These are phyloP conservation scores for Heliconius cydno DNA, from an alignment of 2,888 invertebrate species.

Conservation along the genomic window DNA sequence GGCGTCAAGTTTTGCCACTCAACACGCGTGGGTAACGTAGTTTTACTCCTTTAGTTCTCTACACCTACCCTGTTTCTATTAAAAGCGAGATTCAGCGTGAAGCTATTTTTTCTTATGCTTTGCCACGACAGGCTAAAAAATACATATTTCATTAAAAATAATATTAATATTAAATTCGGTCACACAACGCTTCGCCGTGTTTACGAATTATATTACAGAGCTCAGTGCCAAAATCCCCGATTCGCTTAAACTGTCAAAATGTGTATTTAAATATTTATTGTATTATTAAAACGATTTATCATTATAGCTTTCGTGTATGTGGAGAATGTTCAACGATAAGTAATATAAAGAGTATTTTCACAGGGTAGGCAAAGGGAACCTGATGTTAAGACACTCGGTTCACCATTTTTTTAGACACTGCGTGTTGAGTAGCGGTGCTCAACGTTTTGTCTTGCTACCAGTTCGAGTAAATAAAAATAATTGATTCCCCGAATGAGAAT, in stretches of 20 bases:
- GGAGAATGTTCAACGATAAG: neutral
- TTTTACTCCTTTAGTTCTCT: neutral
- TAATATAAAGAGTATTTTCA: too few relatives aligned
- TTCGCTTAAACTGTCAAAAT: constrained; percentile 38
- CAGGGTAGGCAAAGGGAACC: too few relatives aligned
- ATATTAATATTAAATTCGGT: constrained; percentile 26
- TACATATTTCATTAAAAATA: neutral
- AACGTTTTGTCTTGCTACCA: neutral
- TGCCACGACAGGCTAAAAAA: neutral
- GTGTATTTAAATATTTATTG: constrained; percentile 34
- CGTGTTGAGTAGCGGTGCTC: too few relatives aligned
- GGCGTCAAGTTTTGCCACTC: neutral
- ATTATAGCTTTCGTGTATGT: constrained; percentile 2
- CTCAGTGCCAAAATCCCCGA: constrained; percentile 35
- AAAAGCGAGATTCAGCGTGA: neutral
- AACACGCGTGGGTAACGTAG: neutral
- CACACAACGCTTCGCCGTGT: constrained; percentile 33
- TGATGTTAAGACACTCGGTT: too few relatives aligned
- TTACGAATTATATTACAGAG: constrained; percentile 29
- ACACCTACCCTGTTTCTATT: neutral
- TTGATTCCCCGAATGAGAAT: neutral
- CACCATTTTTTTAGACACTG: too few relatives aligned
- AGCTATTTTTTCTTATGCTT: neutral
- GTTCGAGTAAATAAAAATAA: neutral
- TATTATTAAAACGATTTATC: constrained; percentile 31